These are phyloP conservation scores for Phoxinus dragarum DNA, from an alignment of 2,797 vertebrate species.

Conservation along the genomic window DNA sequence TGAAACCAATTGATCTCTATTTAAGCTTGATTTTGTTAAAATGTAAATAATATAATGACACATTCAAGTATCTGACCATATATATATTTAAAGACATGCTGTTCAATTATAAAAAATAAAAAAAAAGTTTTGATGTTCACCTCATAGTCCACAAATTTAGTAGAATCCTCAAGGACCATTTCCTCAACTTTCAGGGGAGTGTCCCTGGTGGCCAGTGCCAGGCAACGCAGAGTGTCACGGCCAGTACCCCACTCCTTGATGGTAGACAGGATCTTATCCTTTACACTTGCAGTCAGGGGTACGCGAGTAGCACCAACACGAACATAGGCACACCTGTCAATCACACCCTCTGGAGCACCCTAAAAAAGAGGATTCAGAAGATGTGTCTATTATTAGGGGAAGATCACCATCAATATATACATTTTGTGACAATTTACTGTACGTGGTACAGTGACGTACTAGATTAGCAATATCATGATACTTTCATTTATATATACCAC, in stretches of 20 bases:
- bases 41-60: not conserved
- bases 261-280: conserved; percentile 86
- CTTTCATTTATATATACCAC: not conserved
- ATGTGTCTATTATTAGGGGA: not conserved
- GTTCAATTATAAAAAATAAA: not conserved
- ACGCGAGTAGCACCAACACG: conserved; percentile 90
- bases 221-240: conserved; percentile 90
- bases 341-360: conserved; percentile 94
- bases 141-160: conserved; percentile 90
- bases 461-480: not conserved
- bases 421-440: not conserved
- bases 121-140: conserved; percentile 64
- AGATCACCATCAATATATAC: not conserved
- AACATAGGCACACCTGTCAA: conserved; percentile 91
- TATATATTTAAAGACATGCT: not conserved
- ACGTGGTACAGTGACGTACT: not conserved
- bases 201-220: conserved; percentile 93
- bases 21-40: not conserved
- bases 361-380: conserved; percentile 58
- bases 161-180: conserved; percentile 90
- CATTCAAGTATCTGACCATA: not conserved
- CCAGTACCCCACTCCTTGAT: conserved; percentile 95
- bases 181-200: conserved; percentile 86
- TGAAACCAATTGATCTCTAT: not conserved
- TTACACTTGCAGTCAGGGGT: conserved; percentile 83